Evolutionary conservation across 2,113 vertebrate genomes (phyloP).

Genomic region (Raja brachyura): DNA sequence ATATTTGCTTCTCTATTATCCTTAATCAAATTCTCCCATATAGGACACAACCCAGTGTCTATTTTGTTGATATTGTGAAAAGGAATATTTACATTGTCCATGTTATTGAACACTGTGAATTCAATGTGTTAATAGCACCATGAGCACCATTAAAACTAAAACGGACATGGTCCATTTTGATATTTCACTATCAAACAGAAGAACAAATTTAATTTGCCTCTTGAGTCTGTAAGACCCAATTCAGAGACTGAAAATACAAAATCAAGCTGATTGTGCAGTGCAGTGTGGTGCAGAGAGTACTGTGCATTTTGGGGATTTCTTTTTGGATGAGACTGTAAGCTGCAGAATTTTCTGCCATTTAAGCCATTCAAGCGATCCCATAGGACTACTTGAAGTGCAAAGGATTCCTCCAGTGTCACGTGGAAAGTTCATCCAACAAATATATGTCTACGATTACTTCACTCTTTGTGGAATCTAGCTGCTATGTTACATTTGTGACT

Average conservation of each 20-base stretch:
- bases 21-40: neutral
- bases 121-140: neutral
- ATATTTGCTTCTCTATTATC: neutral
- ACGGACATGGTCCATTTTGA: neutral
- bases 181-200: no score
- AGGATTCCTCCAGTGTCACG: neutral
- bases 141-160: neutral
- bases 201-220: neutral
- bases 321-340: neutral
- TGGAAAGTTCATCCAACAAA: neutral
- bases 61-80: neutral
- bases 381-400: neutral
- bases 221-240: neutral
- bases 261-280: neutral
- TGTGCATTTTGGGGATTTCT: neutral
- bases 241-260: neutral
- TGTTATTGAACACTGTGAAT: neutral
- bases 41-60: neutral
- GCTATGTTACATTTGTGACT: neutral
- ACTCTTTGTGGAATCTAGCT: no score
- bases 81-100: neutral
- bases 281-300: neutral
- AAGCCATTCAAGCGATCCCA: neutral
- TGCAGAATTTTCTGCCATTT: neutral
- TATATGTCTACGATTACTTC: neutral